Evolutionary conservation across 92 coral and sea anemone genomes (phyloP), one percentile per base, ranked within the genome.

Genomic region (Parazoanthus atlanticus): DNA sequence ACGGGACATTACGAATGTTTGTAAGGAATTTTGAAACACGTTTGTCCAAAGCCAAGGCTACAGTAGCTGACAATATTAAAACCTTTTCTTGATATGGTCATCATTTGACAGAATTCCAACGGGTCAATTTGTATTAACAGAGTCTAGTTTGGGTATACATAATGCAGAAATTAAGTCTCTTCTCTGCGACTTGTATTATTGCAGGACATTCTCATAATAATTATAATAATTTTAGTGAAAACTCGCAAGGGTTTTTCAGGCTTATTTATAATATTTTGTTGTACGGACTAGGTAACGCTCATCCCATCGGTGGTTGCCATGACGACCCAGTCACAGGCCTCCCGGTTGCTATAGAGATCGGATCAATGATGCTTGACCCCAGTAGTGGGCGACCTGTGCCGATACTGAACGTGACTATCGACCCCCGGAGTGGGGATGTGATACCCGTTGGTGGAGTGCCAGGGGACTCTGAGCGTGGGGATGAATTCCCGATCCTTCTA

Each of bases 301-400:
- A 95, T 75, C 99, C 99, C 13, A 92, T 97, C 67, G 99, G 99
- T 66, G 99, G 98, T 17, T 95, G 98, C 88, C 99, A 97, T 76
- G 88, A 89, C 81, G 98, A 96, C 88, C 99, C 99, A 31, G 97
- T 97, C 30, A 94, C 99, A 25, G 99, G 99, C 0, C 92, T 97
- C 2, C 99, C 99, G 30, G 98, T 97, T 84, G 96, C 99, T 74
- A 97, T 97, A 88, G 99, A 97, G 85, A 89, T 97, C n/a, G 99
- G 99, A n/a, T 88, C 97, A 61, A 94, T 97, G 98, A 97, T 95
- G 99, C 93, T 92, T 33, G 99, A 97, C 85, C 96, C 98, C 2
- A 95, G 91, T 86, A 95, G 97, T 15, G 96, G 95, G 26, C 96
- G 89, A 49, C 98, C 99, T 41, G 99, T 93, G 31, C 99, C 99